Evolutionary conservation across 2,113 vertebrate genomes (phyloP), one percentile per base, ranked within the genome.

Genomic region (Albula glossodonta): DNA sequence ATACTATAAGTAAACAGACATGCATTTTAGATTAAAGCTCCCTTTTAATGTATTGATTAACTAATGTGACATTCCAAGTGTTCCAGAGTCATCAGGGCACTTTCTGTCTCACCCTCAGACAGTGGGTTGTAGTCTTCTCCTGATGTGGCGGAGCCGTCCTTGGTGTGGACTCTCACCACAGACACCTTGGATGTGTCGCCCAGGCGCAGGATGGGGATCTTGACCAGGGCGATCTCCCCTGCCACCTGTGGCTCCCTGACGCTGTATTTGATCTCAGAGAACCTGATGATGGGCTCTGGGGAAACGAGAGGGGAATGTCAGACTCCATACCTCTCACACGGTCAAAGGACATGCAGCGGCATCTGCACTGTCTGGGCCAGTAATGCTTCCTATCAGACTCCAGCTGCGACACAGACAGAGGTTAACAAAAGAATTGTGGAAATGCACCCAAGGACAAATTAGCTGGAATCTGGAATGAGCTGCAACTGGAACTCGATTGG

Each of bases 91-190:
- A 41, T 41, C 31, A 41, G 31, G 31, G 1, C 31, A 19, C 9
- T 66, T 22, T 66, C 60, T 74, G n/a, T 10, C 90, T 93, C 87
- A 97, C 96, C 95, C 91, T 96, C 94, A 84, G 97, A 97, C 88
- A 97, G 57, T 0, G 97, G 96, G 93, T 96, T 97, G 90, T 97
- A 97, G 89, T 97, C 96, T 60, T 97, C 96, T 86, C 96, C 96
- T 12, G 96, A 97, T 19, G 95, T 95, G 10, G 96, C 96, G 81
- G 96, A 97, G 51, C 96, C 96, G n/a, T 97, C 96, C 81, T 96
- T 96, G 53, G 95, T 97, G 94, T 97, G 96, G 51, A 96, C 94
- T 89, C 96, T 94, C 80, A 97, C 96, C 87, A 96, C 87, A 1
- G 96, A 97, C 41, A 96, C 93, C 90, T 97, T 95, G 17, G 96